A percentile compares a stretch with the other conserved stretches of the same genome.
phyloP scores from a whole-genome alignment of 1,140 invertebrate genomes.

The Zelostemma sp. region DNA sequence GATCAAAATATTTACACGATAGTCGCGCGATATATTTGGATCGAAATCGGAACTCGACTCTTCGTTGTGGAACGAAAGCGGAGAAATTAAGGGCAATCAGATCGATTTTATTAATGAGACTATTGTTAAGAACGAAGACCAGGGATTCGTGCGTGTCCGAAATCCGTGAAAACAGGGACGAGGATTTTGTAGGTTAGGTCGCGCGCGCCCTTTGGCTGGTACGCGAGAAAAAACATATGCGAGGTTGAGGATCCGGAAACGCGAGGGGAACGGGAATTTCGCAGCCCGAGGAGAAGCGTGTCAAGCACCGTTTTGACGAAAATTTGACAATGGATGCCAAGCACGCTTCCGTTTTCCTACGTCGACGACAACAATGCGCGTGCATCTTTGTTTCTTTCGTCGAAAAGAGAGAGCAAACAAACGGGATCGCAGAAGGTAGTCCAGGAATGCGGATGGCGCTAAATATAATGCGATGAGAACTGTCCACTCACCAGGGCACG shows the following conservation, averaged over 20 bases:
- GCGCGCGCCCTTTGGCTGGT: not conserved
- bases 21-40: too few species aligned
- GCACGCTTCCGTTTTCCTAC: constrained; percentile 16
- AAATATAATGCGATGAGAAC: constrained; percentile 24
- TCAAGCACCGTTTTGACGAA: not conserved
- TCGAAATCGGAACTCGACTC: too few species aligned
- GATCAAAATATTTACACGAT: too few species aligned
- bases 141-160: constrained; percentile 1
- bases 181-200: constrained; percentile 39
- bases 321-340: constrained; percentile 23
- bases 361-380: constrained; percentile 49
- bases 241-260: constrained; percentile 8
- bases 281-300: not conserved
- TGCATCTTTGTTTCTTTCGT: constrained; percentile 41
- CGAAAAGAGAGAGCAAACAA: constrained; percentile 16
- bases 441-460: constrained; percentile 27
- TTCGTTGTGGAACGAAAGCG: too few species aligned
- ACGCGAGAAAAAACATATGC: constrained; percentile 4
- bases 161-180: not conserved
- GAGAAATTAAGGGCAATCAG: constrained; percentile 10
- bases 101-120: constrained; percentile 13
- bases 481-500: constrained; percentile 30
- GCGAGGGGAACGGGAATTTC: constrained; percentile 1
- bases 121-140: constrained; percentile 8
- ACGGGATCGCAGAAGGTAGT: constrained; percentile 33